A percentile compares a stretch with the other conserved stretches of the same genome.
Conservation (phyloP, 2,113 vertebrate species). For the Gadus macrocephalus region DNA sequence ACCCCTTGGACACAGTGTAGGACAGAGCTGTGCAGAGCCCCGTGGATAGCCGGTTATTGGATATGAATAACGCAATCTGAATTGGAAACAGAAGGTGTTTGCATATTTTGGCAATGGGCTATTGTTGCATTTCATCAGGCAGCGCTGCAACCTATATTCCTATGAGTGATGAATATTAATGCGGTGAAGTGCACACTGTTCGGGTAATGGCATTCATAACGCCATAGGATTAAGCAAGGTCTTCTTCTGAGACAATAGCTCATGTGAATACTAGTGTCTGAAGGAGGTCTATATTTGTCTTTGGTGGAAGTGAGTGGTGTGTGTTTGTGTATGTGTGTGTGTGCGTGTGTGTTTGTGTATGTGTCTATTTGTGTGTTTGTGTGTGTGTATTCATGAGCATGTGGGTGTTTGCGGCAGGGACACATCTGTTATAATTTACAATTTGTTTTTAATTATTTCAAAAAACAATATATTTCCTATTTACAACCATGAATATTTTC, state of each 20-base stretch:
- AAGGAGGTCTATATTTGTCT: constrained; percentile 32
- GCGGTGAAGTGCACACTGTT: constrained; percentile 38
- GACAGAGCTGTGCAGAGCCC: constrained; percentile 42
- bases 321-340: too few species aligned
- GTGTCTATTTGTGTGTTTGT: neutral
- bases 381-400: neutral
- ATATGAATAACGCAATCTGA: constrained; percentile 57
- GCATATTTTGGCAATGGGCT: constrained; percentile 55
- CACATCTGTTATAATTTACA: neutral
- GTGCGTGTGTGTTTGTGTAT: too few species aligned
- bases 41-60: constrained; percentile 45
- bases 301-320: constrained; percentile 5
- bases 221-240: constrained; percentile 54
- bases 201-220: constrained; percentile 58
- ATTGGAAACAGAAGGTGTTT: constrained; percentile 52
- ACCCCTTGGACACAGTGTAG: constrained; percentile 43
- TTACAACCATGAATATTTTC: neutral
- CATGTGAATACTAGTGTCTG: constrained; percentile 38
- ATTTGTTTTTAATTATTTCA: too few species aligned
- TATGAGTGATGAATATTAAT: constrained; percentile 55
- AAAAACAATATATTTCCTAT: too few species aligned
- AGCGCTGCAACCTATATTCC: constrained; percentile 47
- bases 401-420: neutral
- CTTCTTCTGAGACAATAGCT: constrained; percentile 34
- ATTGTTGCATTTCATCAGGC: constrained; percentile 57